phyloP scores from a whole-genome alignment of 2,888 invertebrate species.

The Drosophila paracracens region DNA sequence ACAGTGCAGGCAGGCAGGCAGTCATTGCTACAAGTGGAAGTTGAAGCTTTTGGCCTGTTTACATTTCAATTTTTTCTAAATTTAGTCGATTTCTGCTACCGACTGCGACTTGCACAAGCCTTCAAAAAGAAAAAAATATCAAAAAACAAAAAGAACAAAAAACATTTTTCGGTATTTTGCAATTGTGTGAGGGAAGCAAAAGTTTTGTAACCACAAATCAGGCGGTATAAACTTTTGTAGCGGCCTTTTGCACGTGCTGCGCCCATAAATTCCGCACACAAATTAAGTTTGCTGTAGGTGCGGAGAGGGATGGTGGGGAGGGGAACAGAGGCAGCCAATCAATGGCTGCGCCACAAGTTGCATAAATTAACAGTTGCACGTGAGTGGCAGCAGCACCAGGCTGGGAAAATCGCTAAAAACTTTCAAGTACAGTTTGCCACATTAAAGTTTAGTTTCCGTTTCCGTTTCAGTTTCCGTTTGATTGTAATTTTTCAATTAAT shows the following conservation, averaged over 20 bases:
- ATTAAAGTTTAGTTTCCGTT: constrained; percentile 39
- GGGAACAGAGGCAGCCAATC: constrained; percentile 57
- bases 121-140: constrained; percentile 13
- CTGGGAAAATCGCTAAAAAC: constrained; percentile 34
- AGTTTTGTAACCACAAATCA: constrained; percentile 78
- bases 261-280: constrained; percentile 72
- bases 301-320: not conserved
- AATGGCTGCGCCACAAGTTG: constrained; percentile 72
- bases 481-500: constrained; percentile 64
- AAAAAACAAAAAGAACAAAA: constrained; percentile 28
- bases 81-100: constrained; percentile 56
- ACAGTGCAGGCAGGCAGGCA: constrained; percentile 22
- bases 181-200: constrained; percentile 49
- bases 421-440: constrained; percentile 71
- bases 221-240: constrained; percentile 65
- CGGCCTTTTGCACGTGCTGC: constrained; percentile 73
- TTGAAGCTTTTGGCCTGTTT: constrained; percentile 51
- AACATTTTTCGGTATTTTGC: constrained; percentile 28
- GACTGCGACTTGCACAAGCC: constrained; percentile 53
- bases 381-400: constrained; percentile 42
- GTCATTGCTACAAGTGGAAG: constrained; percentile 45
- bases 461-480: constrained; percentile 15
- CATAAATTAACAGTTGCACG: constrained; percentile 76
- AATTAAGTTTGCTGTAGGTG: constrained; percentile 60
- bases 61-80: constrained; percentile 60